Base-by-base conservation (phyloP, 2,888 invertebrate genomes). In the Punctoribates punctum region DNA sequence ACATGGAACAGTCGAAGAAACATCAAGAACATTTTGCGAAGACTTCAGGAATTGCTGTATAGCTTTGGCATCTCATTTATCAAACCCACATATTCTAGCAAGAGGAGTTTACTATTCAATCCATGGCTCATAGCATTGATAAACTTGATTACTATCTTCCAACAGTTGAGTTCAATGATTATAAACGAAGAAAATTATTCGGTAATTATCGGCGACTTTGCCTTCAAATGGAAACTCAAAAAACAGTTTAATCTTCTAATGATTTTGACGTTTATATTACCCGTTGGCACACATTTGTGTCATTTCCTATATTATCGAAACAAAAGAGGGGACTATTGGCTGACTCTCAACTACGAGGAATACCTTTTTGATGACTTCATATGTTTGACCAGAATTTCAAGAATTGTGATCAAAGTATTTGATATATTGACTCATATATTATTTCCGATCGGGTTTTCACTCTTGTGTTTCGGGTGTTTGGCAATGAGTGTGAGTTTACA, bases 171-270 rank as follows among this genome's bases (percentile, higher is more conserved):
- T 20, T 57, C 57, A 25, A 57, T 20, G 9, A 23, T 57, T 6
- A 29, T 29, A 11, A 65, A 65, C 23, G 17, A 65, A 2, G 65
- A 65, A 4, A 4, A 4, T 8, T 29, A 23, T 29, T 65, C 65
- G 9, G 9, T 65, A 65, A 3, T 65, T 4, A 29, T 65, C 17
- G 65, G 65, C 1, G 65, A 65, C 25, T 65, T 29, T 34, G 65
- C 65, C n/a, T 65, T 9, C 34, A 65, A 65, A 29, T 65, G 65
- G 65, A 65, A 29, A 65, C 65, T 65, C 11, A 65, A 65, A 25
- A 27, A 4, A 9, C 34, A 65, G 2, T 65, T 27, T 11, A 34
- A 29, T 17, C 17, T 34, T 9, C 6, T 34, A 29, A 34, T 29
- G 29, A 29, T 4, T 17, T 29, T 65, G 3, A 4, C 34, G 13